These are phyloP conservation scores for Rosalia funebris DNA, from an alignment of 2,888 invertebrate species.

Conservation along the genomic window DNA sequence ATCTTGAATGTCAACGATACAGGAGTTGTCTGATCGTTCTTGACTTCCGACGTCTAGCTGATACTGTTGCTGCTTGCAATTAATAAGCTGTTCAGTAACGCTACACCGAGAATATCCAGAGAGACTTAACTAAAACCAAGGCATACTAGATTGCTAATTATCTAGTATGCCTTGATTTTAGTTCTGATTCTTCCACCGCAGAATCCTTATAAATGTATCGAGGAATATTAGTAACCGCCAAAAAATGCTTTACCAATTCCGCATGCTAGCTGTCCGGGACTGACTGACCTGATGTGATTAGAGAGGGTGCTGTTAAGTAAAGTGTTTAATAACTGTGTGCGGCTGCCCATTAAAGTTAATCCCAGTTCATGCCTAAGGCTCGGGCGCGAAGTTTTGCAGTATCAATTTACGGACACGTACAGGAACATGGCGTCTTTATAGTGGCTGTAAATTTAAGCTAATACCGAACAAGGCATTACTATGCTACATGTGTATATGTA, in stretches of 20 bases:
- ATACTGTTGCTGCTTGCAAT: too few species aligned
- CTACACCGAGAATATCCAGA: too few species aligned
- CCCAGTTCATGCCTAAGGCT: slow-evolving; percentile 17
- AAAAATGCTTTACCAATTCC: background rate
- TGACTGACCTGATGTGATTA: slow-evolving; percentile 10
- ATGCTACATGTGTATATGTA: background rate
- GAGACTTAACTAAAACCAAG: too few species aligned
- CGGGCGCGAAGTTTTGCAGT: slow-evolving; percentile 16
- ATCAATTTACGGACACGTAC: slow-evolving; percentile 20
- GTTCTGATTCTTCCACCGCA: too few species aligned
- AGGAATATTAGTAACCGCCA: background rate
- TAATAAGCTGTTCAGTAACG: too few species aligned
- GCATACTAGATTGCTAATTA: too few species aligned
- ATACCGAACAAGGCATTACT: slow-evolving; percentile 5
- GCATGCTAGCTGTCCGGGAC: background rate
- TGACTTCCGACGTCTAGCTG: too few species aligned
- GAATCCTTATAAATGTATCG: too few species aligned
- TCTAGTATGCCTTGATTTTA: too few species aligned
- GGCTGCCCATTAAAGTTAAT: slow-evolving; percentile 8
- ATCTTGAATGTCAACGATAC: too few species aligned
- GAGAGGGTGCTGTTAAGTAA: slow-evolving; percentile 18
- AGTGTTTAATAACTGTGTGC: slow-evolving; percentile 21
- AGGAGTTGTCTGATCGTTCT: too few species aligned
- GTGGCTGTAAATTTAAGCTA: slow-evolving; percentile 8
- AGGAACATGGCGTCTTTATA: slow-evolving; percentile 12